Conservation (phyloP, 1,140 invertebrate species). For the Schlechtendalia chinensis region DNA sequence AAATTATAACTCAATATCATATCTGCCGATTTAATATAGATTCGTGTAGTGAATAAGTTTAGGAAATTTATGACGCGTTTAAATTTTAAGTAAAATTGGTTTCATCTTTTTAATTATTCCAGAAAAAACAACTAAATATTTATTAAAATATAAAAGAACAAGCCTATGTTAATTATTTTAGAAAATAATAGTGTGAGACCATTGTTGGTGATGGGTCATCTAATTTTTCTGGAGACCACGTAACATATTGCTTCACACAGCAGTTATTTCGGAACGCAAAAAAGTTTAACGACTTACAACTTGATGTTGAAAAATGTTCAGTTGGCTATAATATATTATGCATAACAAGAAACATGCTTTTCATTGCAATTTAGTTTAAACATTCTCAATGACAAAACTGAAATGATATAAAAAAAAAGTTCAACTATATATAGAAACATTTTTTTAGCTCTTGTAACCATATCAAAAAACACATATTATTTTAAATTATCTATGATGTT, state of each 20-base stretch:
- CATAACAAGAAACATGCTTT: neutral
- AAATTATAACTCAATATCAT: neutral
- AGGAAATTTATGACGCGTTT: neutral
- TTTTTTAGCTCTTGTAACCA: neutral
- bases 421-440: too few relatives aligned
- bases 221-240: too few relatives aligned
- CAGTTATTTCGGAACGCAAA: neutral
- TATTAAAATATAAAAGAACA: neutral
- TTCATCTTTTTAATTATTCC: neutral
- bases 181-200: neutral
- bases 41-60: neutral
- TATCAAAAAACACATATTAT: too few relatives aligned
- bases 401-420: neutral
- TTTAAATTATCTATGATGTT: too few relatives aligned
- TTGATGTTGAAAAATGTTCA: neutral
- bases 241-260: neutral
- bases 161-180: conserved; percentile 1
- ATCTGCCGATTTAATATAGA: neutral
- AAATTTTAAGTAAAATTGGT: neutral
- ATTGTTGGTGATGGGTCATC: too few relatives aligned
- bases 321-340: too few relatives aligned
- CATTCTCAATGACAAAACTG: neutral
- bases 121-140: neutral
- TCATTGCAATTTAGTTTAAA: neutral
- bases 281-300: neutral